phyloP scores from a whole-genome alignment of 2,113 vertebrate genomes.

The Alouatta palliata region DNA sequence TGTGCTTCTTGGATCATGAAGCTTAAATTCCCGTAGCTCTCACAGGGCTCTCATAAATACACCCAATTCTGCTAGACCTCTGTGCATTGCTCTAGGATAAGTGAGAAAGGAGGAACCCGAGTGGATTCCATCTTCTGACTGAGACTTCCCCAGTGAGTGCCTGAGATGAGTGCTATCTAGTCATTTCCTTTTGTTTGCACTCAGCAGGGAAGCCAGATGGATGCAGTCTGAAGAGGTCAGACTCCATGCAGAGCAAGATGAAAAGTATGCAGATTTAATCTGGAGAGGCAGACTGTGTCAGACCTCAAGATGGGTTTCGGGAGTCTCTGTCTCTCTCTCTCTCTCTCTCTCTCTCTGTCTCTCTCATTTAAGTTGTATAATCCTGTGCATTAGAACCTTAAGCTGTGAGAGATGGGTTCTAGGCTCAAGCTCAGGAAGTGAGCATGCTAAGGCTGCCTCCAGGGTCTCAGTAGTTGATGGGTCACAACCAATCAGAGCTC shows the following conservation, averaged over 20 bases:
- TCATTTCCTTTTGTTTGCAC: not conserved
- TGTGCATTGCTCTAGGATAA: not conserved
- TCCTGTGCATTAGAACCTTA: not conserved
- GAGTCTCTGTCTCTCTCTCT: not conserved
- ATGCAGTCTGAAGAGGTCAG: not conserved
- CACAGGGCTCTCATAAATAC: not conserved
- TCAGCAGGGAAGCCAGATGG: not conserved
- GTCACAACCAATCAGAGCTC: fast-evolving
- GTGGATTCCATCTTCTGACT: not conserved
- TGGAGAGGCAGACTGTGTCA: not conserved
- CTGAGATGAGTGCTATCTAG: not conserved
- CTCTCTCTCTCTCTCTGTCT: not conserved
- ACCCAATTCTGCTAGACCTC: not conserved
- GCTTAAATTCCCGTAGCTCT: not conserved
- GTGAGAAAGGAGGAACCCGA: fast-evolving
- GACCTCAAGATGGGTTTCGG: not conserved
- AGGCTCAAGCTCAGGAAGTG: not conserved
- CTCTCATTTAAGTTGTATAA: not conserved
- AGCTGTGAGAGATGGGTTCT: not conserved
- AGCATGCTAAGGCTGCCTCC: not conserved
- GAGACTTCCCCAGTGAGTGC: not conserved
- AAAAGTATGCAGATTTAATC: not conserved
- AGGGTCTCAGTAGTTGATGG: not conserved
- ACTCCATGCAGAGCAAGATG: not conserved
- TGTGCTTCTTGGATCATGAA: not conserved